Evolutionary conservation across 92 coral and sea anemone species (phyloP).

Genomic region (Pocillopora meandrina): DNA sequence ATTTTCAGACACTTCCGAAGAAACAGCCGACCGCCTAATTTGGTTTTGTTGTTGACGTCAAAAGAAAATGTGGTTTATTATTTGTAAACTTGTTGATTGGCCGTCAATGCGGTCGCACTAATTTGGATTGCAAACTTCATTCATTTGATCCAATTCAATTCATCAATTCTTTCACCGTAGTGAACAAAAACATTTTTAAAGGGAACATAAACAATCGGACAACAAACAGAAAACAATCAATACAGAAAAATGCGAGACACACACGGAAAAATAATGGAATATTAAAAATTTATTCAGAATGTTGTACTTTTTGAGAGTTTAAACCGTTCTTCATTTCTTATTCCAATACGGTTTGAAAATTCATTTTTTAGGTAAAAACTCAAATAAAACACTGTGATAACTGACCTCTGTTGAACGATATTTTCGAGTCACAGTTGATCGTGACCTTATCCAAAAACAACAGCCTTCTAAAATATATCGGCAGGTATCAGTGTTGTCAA

Average conservation of each 20-base stretch:
- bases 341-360: neutral
- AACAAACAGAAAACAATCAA: slow-evolving; percentile 1
- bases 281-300: no score
- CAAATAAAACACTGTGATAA: no score
- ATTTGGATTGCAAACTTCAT: slow-evolving; percentile 6
- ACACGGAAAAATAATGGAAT: no score
- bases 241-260: neutral
- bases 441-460: no score
- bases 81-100: slow-evolving; percentile 9
- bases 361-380: no score
- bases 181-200: neutral
- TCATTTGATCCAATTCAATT: neutral
- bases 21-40: neutral
- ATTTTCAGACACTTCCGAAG: neutral
- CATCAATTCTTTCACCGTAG: neutral
- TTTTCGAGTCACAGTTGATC: no score
- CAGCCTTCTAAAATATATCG: no score
- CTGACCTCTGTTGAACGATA: no score
- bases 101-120: slow-evolving; percentile 2
- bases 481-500: no score
- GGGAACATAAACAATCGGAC: slow-evolving; percentile 10
- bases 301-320: no score
- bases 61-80: slow-evolving; percentile 9
- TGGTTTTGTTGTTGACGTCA: slow-evolving; percentile 28
- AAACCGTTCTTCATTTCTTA: neutral